Evolutionary conservation across 2,113 vertebrate genomes (phyloP).

Genomic region (Dinomys branickii): DNA sequence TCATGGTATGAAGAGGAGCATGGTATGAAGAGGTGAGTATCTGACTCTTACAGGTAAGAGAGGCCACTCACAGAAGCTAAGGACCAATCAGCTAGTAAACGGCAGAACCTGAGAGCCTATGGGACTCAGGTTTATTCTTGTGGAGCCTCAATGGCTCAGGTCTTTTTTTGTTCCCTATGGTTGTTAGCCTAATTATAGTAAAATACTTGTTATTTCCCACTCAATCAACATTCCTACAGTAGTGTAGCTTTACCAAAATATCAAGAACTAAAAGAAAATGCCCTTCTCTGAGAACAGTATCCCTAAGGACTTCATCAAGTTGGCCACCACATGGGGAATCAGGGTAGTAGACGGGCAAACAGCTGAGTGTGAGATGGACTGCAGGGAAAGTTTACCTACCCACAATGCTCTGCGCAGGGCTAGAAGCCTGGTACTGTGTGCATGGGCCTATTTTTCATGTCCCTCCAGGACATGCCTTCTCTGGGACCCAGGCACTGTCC

Average conservation of each 20-base stretch:
- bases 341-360: background rate
- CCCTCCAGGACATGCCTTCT: background rate
- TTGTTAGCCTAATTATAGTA: background rate
- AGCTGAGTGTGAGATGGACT: background rate
- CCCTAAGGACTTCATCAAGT: background rate
- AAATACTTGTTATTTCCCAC: background rate
- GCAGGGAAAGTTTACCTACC: background rate
- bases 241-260: slow-evolving; percentile 33
- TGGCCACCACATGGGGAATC: background rate
- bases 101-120: background rate
- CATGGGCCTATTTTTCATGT: background rate
- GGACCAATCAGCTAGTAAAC: background rate
- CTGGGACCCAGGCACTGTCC: background rate
- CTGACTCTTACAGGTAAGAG: background rate
- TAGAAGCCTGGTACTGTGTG: background rate
- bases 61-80: background rate
- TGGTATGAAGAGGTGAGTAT: background rate
- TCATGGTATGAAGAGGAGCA: background rate
- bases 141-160: background rate
- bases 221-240: background rate
- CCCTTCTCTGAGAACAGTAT: background rate
- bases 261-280: background rate
- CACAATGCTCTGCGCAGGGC: background rate
- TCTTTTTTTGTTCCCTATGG: background rate
- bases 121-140: background rate